A percentile compares a stretch with the other conserved stretches of the same genome.
Conservation (phyloP, 37 sponge, comb jelly and placozoan genomes). For the Amphimedon queenslandica region DNA sequence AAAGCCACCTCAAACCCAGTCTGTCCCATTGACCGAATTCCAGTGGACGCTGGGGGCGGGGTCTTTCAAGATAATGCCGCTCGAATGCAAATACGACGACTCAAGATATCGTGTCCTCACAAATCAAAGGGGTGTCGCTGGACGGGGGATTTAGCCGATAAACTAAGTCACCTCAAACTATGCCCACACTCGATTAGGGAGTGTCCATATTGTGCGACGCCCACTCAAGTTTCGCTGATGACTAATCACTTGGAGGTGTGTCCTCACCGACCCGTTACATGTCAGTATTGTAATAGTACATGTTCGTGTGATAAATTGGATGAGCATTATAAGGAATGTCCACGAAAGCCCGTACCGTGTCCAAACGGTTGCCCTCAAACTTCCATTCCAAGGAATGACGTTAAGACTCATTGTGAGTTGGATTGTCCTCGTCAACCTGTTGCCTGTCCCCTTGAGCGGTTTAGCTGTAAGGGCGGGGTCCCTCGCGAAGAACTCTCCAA, state of each 20-base stretch:
- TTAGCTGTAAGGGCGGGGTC: slow-evolving; percentile 43
- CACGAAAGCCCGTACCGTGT: slow-evolving; percentile 16
- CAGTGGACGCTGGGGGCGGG: slow-evolving; percentile 17
- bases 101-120: slow-evolving; percentile 47
- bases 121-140: slow-evolving; percentile 34
- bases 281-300: slow-evolving; percentile 25
- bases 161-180: slow-evolving; percentile 7
- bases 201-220: slow-evolving; percentile 28
- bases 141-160: slow-evolving; percentile 41
- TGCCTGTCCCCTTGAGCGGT: slow-evolving; percentile 24
- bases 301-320: slow-evolving; percentile 1
- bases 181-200: slow-evolving; percentile 4
- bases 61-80: slow-evolving; percentile 61
- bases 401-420: slow-evolving; percentile 4
- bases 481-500: slow-evolving; percentile 7
- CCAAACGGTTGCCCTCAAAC: slow-evolving; percentile 10
- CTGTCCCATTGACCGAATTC: slow-evolving; percentile 55
- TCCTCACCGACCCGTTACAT: slow-evolving; percentile 3
- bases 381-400: slow-evolving; percentile 7
- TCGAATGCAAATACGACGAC: slow-evolving; percentile 45
- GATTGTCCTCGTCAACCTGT: slow-evolving; percentile 27
- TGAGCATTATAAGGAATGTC: slow-evolving; percentile 17
- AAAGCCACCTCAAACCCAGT: slow-evolving; percentile 26
- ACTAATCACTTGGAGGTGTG: slow-evolving; percentile 5
- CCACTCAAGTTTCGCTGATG: not conserved